Base-by-base conservation (phyloP, 2,797 vertebrate genomes). In the Caiman crocodilus region DNA sequence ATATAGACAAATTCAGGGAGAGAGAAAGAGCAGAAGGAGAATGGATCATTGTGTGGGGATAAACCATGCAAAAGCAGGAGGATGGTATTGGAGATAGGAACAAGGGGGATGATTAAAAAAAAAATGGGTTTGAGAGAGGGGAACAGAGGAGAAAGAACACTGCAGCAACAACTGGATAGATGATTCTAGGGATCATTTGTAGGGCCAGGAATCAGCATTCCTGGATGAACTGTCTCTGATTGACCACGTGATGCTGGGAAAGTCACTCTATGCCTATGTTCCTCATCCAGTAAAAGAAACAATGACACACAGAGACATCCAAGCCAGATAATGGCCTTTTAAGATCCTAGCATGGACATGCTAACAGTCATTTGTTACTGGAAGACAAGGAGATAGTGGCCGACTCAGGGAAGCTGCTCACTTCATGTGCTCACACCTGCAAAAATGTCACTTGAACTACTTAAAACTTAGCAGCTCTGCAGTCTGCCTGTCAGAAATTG, bases 391-490 rank as follows among this genome's bases (percentile, higher is more conserved):
- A 65, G 91, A 94, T 90, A 95, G 90, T 84, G 76, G 32, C 76
- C 95, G 93, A 92, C 93, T 94, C 84, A 74, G 58, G 82, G 90
- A 92, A 81, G 69, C 69, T 73, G 69, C 69, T 73, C 69, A 73
- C 23, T 50, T 50, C 42, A 50, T 50, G 42, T 50, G 42, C 42
- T 50, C 92, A 79, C 64, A 84, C 86, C 50, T 74, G 56, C 2
- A 28, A 75, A 90, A 90, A 75, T 87, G 32, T 81, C 83, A 73
- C 28, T 75, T 9, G 57, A 89, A 16, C 76, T 17, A 88, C 78
- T 93, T 85, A 84, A 84, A 81, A 86, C 82, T 80, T 92, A 83
- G 85, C 92, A 92, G 56, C 79, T 93, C 76, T 50, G 35, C 69
- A 3, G 42, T 10, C 42, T 50, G 42, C 42, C 42, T 11, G 42